A percentile compares a stretch with the other conserved stretches of the same genome.
phyloP scores from a whole-genome alignment of 2,113 vertebrate species.

The Lethenteron camtschaticum region DNA sequence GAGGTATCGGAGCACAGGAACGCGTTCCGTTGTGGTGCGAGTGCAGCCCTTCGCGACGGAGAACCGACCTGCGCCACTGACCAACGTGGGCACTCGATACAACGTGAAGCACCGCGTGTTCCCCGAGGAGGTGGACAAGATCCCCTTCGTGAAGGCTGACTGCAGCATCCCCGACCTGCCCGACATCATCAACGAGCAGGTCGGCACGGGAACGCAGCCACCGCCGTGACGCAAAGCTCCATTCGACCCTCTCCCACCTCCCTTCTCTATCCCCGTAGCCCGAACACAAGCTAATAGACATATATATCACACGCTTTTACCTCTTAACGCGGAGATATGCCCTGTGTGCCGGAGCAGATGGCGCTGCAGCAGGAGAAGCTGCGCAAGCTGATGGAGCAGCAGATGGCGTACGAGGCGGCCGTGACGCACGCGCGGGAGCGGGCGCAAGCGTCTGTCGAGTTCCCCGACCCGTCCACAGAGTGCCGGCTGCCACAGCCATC shows the following conservation, averaged over 20 bases:
- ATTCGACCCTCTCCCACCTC: too few relatives aligned
- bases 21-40: too few relatives aligned
- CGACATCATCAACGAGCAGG: slow-evolving; percentile 74
- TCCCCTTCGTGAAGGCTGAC: slow-evolving; percentile 83
- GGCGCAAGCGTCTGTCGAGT: slow-evolving; percentile 40
- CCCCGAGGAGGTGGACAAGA: slow-evolving; percentile 87
- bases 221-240: too few relatives aligned
- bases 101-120: slow-evolving; percentile 75
- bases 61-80: slow-evolving; percentile 50
- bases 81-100: slow-evolving; percentile 54
- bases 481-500: slow-evolving; percentile 61
- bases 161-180: slow-evolving; percentile 84
- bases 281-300: too few relatives aligned
- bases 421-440: slow-evolving; percentile 56
- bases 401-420: slow-evolving; percentile 52
- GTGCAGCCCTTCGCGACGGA: slow-evolving; percentile 68
- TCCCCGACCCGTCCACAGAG: slow-evolving; percentile 54
- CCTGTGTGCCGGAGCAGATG: slow-evolving; percentile 24
- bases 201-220: slow-evolving; percentile 18
- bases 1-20: too few relatives aligned
- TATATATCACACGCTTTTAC: too few relatives aligned
- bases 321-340: too few relatives aligned
- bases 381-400: slow-evolving; percentile 52
- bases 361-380: slow-evolving; percentile 64
- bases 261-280: too few relatives aligned